A percentile compares a stretch with the other conserved stretches of the same genome.
phyloP scores from a whole-genome alignment of 2,797 vertebrate genomes.

The Oreochromis grahami region DNA sequence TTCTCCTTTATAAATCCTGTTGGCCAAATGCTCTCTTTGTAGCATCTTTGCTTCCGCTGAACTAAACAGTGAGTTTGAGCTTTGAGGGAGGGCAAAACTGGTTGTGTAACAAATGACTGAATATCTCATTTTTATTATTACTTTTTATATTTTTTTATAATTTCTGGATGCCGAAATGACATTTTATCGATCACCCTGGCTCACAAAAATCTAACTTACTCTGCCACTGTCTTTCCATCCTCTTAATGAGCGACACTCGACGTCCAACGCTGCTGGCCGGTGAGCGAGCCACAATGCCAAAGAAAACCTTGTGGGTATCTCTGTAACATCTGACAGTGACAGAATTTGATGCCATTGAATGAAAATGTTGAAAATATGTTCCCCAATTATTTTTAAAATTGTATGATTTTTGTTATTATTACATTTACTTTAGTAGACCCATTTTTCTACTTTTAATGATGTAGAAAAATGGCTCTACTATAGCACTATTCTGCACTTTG shows the following conservation, averaged over 20 bases:
- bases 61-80: neutral
- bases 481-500: neutral
- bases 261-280: rapidly evolving
- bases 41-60: neutral
- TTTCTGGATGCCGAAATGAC: neutral
- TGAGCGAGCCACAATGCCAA: neutral
- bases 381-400: neutral
- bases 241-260: neutral
- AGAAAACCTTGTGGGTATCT: neutral
- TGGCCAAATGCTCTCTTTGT: rapidly evolving
- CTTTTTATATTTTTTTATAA: rapidly evolving
- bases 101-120: neutral
- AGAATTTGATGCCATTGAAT: neutral
- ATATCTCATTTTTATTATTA: neutral
- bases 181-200: neutral
- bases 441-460: neutral
- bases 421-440: rapidly evolving
- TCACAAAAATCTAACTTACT: neutral
- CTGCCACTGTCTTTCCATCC: neutral
- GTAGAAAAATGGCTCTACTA: neutral
- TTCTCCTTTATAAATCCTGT: rapidly evolving
- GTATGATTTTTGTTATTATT: neutral
- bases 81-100: neutral
- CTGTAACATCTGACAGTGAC: rapidly evolving
- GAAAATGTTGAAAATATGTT: neutral